Evolutionary conservation across 2,888 invertebrate species (phyloP), one percentile per base, ranked within the genome.

Genomic region (Pecten maximus): DNA sequence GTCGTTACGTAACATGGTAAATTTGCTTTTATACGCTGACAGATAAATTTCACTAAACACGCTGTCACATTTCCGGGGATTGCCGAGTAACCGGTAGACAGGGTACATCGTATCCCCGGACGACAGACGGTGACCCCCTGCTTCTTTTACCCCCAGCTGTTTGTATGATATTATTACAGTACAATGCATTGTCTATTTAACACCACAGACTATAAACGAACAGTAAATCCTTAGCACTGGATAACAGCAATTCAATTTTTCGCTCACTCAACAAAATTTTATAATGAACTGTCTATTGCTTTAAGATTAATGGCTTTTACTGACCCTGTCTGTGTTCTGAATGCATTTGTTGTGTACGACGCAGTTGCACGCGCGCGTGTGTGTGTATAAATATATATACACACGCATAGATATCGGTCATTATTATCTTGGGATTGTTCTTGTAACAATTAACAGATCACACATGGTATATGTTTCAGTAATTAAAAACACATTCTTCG

Each of bases 71-170:
- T 74, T 74, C 28, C 74, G 74, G 35, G 0, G 74, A 50, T 35
- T 74, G 74, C 74, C 28, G 28, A 74, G 74, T 35, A 74, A 74
- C 74, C 28, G 35, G n/a, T 12, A 74, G 74, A 74, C 35, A 35
- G 28, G 28, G 74, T 74, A 74, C 28, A 74, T 19, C 28, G 74
- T 74, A 74, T 74, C 74, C 74, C 74, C 0, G 74, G 74, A 74
- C 74, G 74, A 74, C 74, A 74, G 74, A 74, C 74, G 35, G 74
- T 74, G 60, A 35, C 74, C 23, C 74, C 35, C 8, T 74, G 74
- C 35, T 74, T 74, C 74, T 35, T 74, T 74, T 35, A 74, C 74
- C 74, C 74, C 74, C 74, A 8, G 23, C 74, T 74, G 74, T 74
- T 12, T 74, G 74, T 35, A 74, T 28, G 28, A 28, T 35, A 74